These are phyloP conservation scores for Hydroisotoma schaefferi DNA, from an alignment of 2,888 invertebrate genomes.

Conservation along the genomic window DNA sequence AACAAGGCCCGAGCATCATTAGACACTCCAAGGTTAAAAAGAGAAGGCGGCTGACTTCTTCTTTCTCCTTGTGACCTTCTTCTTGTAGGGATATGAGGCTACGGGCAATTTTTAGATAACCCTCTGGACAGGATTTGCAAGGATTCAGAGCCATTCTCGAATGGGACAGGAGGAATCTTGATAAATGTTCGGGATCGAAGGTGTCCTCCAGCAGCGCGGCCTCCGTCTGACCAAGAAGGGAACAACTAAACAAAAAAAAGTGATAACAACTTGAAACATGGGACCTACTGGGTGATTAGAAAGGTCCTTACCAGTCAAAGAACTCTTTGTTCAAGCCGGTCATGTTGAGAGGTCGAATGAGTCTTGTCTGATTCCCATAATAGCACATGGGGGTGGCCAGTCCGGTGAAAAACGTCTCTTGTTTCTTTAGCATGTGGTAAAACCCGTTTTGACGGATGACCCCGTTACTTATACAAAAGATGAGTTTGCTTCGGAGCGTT, in stretches of 20 bases:
- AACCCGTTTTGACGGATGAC: conserved; percentile 30
- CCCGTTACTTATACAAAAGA: conserved; percentile 36
- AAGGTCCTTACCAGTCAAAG: conserved; percentile 23
- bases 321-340: conserved; percentile 14
- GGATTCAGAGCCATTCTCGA: conserved; percentile 29
- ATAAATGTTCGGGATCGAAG: not conserved
- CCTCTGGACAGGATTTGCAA: conserved; percentile 22
- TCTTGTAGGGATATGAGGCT: not conserved
- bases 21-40: conserved; percentile 3
- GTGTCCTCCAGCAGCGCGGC: conserved; percentile 4
- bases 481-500: conserved; percentile 9
- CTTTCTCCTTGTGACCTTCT: not conserved
- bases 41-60: not conserved
- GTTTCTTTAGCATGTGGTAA: conserved; percentile 18
- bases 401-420: conserved; percentile 23
- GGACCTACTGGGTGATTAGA: not conserved
- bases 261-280: not conserved
- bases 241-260: not conserved
- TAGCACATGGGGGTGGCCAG: conserved; percentile 17
- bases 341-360: conserved; percentile 24
- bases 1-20: conserved; percentile 3
- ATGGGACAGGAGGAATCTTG: conserved; percentile 21
- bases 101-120: conserved; percentile 3
- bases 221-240: too few species aligned
- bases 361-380: conserved; percentile 23